These are phyloP conservation scores for Pycnonotus jocosus DNA, from an alignment of 2,113 vertebrate species.

Conservation along the genomic window DNA sequence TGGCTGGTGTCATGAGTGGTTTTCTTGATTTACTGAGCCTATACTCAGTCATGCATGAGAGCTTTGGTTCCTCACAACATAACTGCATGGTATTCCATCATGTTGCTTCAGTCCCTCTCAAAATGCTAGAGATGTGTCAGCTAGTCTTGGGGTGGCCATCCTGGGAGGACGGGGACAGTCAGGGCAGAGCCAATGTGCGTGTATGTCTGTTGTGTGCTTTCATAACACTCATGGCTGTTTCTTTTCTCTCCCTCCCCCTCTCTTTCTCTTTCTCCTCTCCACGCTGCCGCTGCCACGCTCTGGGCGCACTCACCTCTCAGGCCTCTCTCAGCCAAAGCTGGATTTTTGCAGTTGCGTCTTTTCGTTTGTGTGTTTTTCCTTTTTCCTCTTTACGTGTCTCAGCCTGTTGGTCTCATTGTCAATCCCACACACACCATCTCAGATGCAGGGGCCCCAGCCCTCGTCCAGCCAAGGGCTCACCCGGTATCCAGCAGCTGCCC, in stretches of 20 bases:
- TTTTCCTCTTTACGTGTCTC: slow-evolving; percentile 56
- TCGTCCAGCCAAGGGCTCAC: slow-evolving; percentile 48
- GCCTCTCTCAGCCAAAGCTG: slow-evolving; percentile 97
- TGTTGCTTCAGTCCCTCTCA: slow-evolving; percentile 49
- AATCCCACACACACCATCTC: slow-evolving; percentile 1
- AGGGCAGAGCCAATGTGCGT: slow-evolving; percentile 10
- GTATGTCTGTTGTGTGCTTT: slow-evolving; percentile 63
- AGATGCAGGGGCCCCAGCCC: slow-evolving; percentile 34
- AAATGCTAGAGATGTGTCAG: not conserved
- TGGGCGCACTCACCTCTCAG: slow-evolving; percentile 82
- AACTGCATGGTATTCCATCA: slow-evolving; percentile 27
- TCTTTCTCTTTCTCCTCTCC: slow-evolving; percentile 67
- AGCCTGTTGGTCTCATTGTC: slow-evolving; percentile 49
- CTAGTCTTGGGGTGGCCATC: not conserved
- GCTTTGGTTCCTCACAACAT: slow-evolving; percentile 28
- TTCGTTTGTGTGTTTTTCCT: slow-evolving; percentile 74
- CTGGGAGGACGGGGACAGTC: not conserved
- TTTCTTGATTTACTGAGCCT: not conserved
- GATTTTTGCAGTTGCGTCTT: slow-evolving; percentile 98
- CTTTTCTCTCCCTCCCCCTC: slow-evolving; percentile 71
- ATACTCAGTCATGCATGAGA: not conserved
- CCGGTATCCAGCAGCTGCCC: slow-evolving; percentile 43
- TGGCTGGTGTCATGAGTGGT: not conserved
- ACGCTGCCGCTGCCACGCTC: slow-evolving; percentile 80
- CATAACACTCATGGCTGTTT: slow-evolving; percentile 78